Evolutionary conservation across 2,113 vertebrate genomes (phyloP), one percentile per base, ranked within the genome.

Genomic region (Oncorhynchus mykiss): DNA sequence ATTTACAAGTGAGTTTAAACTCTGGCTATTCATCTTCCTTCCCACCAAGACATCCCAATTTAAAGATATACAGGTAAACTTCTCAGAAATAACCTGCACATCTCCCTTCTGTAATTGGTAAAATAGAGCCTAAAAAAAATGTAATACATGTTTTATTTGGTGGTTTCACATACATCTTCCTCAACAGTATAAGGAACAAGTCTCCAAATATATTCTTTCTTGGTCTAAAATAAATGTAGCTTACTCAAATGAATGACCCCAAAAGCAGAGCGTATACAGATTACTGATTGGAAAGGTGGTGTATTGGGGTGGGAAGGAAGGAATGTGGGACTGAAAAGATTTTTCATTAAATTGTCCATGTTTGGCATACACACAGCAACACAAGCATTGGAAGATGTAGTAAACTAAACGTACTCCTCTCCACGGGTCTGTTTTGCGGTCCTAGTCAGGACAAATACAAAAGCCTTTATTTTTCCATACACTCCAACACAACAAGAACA

Each of bases 1-100:
- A 91, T 92, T 92, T 93, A 93, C 92, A 94, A 83, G 87, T 86
- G 88, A 90, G 88, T 86, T 65, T 72, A 82, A 86, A 87, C 87
- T 89, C 84, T 79, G 79, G 82, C 87, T 86, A 78, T 74, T 86
- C 82, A 80, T 82, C 85, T 78, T 84, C 82, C 76, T 68, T 83
- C 14, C 81, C 39, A 45, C 87, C 85, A 78, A 83, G 80, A 83
- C 82, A 75, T 74, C 39, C 72, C 82, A 54, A 54, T 81, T 84
- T 90, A 77, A 87, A 88, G 77, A 89, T 78, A 80, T 75, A 86
- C 76, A 74, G 48, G 76, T 82, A 70, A 80, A 84, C 87, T 85
- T 67, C 71, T 80, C 86, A 82, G 75, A 85, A 79, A 83, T 71
- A 85, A 78, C 82, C 80, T 76, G 86, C 86, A 91, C 86, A 87